phyloP scores from a whole-genome alignment of 1,140 invertebrate species.

The Liolophura sinensis region DNA sequence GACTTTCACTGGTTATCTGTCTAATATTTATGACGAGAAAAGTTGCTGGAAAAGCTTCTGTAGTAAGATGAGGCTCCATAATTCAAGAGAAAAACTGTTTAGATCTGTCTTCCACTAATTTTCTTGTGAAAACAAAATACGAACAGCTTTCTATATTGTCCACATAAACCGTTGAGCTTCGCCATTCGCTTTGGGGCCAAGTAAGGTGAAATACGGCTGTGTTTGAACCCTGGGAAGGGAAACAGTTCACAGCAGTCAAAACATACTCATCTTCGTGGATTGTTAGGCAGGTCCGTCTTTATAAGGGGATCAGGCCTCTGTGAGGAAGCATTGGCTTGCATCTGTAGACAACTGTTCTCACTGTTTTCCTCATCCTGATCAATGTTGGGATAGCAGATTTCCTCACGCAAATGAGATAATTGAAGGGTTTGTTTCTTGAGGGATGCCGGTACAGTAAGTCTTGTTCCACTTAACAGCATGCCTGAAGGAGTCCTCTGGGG shows the following conservation, averaged over 20 bases:
- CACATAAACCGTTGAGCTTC: conserved; percentile 23
- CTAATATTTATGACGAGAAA: too few relatives aligned
- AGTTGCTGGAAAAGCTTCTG: conserved; percentile 15
- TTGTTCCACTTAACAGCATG: too few relatives aligned
- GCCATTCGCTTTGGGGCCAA: conserved; percentile 25
- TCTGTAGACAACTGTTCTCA: conserved; percentile 34
- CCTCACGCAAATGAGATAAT: conserved; percentile 37
- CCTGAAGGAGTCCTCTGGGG: too few relatives aligned
- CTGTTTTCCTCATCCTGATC: conserved; percentile 34
- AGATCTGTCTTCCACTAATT: conserved; percentile 17
- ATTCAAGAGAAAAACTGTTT: conserved; percentile 16
- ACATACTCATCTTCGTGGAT: conserved; percentile 27
- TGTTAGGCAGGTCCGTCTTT: conserved; percentile 20
- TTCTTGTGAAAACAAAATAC: conserved; percentile 6
- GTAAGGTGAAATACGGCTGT: conserved; percentile 21
- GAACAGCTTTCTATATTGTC: conserved; percentile 19
- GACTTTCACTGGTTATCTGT: too few relatives aligned
- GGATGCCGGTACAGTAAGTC: too few relatives aligned
- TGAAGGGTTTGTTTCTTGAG: conserved; percentile 23
- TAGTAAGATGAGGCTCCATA: conserved; percentile 25
- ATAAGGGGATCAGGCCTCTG: conserved; percentile 30
- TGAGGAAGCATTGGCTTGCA: conserved; percentile 20
- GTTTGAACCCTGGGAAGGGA: conserved; percentile 27
- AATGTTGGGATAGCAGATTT: conserved; percentile 48
- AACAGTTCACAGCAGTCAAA: conserved; percentile 35